These are phyloP conservation scores for Hypselothyrea guttata DNA, from an alignment of 2,888 invertebrate species.

Conservation along the genomic window DNA sequence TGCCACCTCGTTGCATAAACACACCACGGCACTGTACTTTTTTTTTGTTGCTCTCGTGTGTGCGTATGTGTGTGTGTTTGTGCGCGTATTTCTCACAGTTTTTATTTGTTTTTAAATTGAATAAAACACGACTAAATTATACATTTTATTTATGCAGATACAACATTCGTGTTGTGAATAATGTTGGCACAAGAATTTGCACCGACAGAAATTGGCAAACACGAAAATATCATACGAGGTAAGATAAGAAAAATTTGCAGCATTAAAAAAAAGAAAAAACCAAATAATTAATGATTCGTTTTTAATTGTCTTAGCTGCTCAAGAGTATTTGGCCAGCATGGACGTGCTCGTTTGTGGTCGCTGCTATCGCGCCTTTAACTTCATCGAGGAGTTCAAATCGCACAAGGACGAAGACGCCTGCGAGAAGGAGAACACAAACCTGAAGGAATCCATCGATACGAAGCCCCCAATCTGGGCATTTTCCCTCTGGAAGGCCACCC, in stretches of 20 bases:
- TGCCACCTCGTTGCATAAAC: constrained; percentile 57
- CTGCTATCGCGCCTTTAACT: constrained; percentile 91
- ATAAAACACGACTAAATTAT: constrained; percentile 31
- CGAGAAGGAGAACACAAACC: constrained; percentile 82
- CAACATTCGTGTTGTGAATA: constrained; percentile 54
- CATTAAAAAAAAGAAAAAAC: constrained; percentile 7
- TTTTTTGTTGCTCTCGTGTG: constrained; percentile 49
- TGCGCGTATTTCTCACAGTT: constrained; percentile 45
- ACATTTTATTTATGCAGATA: constrained; percentile 21
- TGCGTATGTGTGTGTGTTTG: constrained; percentile 43
- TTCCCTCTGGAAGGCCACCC: constrained; percentile 89
- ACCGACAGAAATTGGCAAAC: constrained; percentile 86
- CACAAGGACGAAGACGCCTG: constrained; percentile 84
- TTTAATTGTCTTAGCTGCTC: constrained; percentile 85
- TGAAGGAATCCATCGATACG: constrained; percentile 86
- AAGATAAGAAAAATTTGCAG: constrained; percentile 38
- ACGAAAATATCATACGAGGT: constrained; percentile 86
- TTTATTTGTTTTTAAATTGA: constrained; percentile 56
- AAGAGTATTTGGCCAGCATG: constrained; percentile 88
- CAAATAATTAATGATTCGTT: background rate
- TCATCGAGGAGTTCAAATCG: constrained; percentile 89
- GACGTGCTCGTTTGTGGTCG: constrained; percentile 93
- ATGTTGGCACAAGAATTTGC: constrained; percentile 83
- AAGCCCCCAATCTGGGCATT: constrained; percentile 94
- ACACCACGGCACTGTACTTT: constrained; percentile 77